These are phyloP conservation scores for Cheilosia variabilis DNA, from an alignment of 2,888 invertebrate genomes.

Conservation along the genomic window DNA sequence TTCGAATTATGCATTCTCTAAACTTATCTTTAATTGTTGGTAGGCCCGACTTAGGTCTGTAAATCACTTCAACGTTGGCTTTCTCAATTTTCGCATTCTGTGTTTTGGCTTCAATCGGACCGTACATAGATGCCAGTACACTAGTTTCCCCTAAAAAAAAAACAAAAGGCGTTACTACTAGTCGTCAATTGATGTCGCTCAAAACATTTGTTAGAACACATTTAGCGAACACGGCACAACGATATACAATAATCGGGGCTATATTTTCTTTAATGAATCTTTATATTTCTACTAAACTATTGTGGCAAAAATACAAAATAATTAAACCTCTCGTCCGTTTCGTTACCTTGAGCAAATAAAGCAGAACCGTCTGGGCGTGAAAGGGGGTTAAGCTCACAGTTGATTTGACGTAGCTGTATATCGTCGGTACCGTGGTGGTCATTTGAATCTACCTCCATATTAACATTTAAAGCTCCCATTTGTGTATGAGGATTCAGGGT, in stretches of 20 bases:
- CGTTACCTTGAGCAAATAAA: slow-evolving; percentile 89
- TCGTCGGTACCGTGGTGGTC: slow-evolving; percentile 37
- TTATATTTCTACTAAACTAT: neutral
- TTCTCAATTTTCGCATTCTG: slow-evolving; percentile 91
- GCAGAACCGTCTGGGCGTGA: slow-evolving; percentile 92
- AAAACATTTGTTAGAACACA: neutral
- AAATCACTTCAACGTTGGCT: slow-evolving; percentile 90
- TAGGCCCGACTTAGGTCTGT: slow-evolving; percentile 90
- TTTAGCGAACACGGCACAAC: too few species aligned
- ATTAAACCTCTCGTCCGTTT: too few species aligned
- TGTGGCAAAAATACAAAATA: neutral
- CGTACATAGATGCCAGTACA: slow-evolving; percentile 91
- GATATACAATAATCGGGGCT: neutral
- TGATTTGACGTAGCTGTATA: slow-evolving; percentile 84
- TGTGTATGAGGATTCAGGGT: neutral
- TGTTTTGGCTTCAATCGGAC: slow-evolving; percentile 91
- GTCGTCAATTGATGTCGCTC: slow-evolving; percentile 10
- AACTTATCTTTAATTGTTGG: slow-evolving; percentile 89
- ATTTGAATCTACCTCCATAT: slow-evolving; percentile 30
- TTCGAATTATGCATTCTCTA: slow-evolving; percentile 89
- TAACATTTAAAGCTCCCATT: slow-evolving; percentile 39
- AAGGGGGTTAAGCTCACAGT: slow-evolving; percentile 89
- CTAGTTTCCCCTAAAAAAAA: slow-evolving; percentile 89
- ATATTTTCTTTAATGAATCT: neutral
- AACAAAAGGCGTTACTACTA: neutral